These are phyloP conservation scores for Drosophila mayaguana DNA, from an alignment of 2,888 invertebrate genomes.

Conservation along the genomic window DNA sequence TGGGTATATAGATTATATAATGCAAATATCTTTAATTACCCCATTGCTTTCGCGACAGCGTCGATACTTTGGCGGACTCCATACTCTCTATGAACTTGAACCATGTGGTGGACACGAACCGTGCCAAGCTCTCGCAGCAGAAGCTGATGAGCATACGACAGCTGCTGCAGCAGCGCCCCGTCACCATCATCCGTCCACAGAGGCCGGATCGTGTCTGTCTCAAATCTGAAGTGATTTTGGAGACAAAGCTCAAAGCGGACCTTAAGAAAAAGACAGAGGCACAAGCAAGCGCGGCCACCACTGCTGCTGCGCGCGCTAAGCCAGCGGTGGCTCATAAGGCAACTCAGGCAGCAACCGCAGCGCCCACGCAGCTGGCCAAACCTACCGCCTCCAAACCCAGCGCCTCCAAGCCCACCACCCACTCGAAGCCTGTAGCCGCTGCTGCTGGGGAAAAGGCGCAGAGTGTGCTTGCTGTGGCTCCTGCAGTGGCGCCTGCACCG, in stretches of 20 bases:
- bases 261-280: slow-evolving; percentile 51
- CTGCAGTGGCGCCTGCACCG: not conserved
- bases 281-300: slow-evolving; percentile 10
- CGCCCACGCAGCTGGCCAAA: slow-evolving; percentile 32
- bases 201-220: slow-evolving; percentile 83
- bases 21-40: not conserved
- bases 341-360: slow-evolving; percentile 22
- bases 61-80: slow-evolving; percentile 84
- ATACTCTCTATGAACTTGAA: slow-evolving; percentile 83
- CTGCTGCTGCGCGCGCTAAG: slow-evolving; percentile 8
- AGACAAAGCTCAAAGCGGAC: slow-evolving; percentile 78
- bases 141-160: slow-evolving; percentile 79
- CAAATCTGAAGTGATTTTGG: slow-evolving; percentile 84
- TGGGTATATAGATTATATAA: slow-evolving; percentile 33
- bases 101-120: slow-evolving; percentile 77
- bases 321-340: slow-evolving; percentile 31
- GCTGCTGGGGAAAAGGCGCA: slow-evolving; percentile 5
- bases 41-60: slow-evolving; percentile 44
- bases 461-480: not conserved
- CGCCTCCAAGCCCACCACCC: slow-evolving; percentile 50
- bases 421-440: no score
- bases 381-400: slow-evolving; percentile 48
- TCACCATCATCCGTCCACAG: slow-evolving; percentile 82
- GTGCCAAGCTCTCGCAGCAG: slow-evolving; percentile 72
- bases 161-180: slow-evolving; percentile 69